Evolutionary conservation across 2,888 invertebrate species (phyloP), one percentile per base, ranked within the genome.

Genomic region (Parapristionchus giblindavisi): DNA sequence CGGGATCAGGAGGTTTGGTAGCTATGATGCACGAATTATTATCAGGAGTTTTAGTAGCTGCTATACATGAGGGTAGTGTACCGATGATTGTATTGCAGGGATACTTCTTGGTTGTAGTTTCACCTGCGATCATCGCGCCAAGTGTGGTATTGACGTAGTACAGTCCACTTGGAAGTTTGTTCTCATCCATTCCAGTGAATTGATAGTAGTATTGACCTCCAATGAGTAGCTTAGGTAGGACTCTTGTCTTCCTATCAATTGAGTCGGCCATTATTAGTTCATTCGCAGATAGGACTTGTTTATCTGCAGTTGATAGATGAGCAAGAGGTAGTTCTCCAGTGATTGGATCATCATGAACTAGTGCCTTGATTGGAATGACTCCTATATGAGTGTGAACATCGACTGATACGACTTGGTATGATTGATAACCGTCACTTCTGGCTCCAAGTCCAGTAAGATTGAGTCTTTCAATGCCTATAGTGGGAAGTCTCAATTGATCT

Each of bases 291-390:
- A 52, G n/a, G 6, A 52, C 52, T 21, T 52, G n/a, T 27, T 52
- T 52, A 52, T 52, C 52, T 17, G 52, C 52, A 27, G 1, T 52
- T 52, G 52, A 27, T n/a, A 52, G 17, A 3, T 52, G 21, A 21
- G 52, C 52, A 4, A n/a, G 52, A n/a, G 52, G 52, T 21, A 52
- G 52, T 21, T n/a, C 52, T 27, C 52, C n/a, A 52, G 52, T 52
- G 21, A 52, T 6, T 21, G 52, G 21, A 1, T 52, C 52, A n/a
- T n/a, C 24, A 52, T 52, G 52, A 6, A 52, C n/a, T 11, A 52
- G 4, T 52, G 52, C 52, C n/a, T 52, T 27, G 24, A 52, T 52
- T n/a, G 2, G 24, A 52, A 52, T 52, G 1, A 27, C n/a, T 52
- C 52, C 52, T 8, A 27, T 52, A 21, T 1, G n/a, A 27, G 52